These are phyloP conservation scores for Cantharis flavilabris DNA, from an alignment of 2,888 invertebrate species.

Conservation along the genomic window DNA sequence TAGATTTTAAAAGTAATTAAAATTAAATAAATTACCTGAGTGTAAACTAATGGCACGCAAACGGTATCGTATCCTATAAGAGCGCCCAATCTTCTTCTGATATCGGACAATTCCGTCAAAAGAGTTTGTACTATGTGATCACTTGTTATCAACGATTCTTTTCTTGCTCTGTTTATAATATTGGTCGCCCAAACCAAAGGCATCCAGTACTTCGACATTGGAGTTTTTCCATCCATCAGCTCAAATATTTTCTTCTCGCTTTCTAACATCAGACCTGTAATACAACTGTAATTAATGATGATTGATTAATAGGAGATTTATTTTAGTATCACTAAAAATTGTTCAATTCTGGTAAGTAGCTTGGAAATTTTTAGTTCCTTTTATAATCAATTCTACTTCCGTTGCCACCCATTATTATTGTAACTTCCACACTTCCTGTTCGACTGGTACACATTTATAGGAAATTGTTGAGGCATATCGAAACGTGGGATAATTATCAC, in stretches of 20 bases:
- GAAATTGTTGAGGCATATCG: neutral
- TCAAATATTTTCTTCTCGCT: slow-evolving; percentile 91
- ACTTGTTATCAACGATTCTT: slow-evolving; percentile 81
- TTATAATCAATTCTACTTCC: neutral
- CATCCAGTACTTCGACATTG: slow-evolving; percentile 94
- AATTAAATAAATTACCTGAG: slow-evolving; percentile 68
- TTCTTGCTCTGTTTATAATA: slow-evolving; percentile 84
- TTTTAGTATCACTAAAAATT: neutral
- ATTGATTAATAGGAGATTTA: neutral
- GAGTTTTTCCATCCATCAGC: slow-evolving; percentile 85
- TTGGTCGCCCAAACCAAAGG: slow-evolving; percentile 92
- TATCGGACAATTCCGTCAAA: slow-evolving; percentile 86
- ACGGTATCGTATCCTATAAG: slow-evolving; percentile 91
- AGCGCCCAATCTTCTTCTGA: slow-evolving; percentile 79
- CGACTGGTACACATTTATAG: neutral
- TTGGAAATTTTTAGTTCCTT: neutral
- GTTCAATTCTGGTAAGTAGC: neutral
- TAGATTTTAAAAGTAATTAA: neutral
- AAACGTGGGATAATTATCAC: neutral
- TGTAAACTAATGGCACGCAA: slow-evolving; percentile 89
- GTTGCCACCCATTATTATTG: neutral
- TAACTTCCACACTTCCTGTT: neutral
- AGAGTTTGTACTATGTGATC: slow-evolving; percentile 93
- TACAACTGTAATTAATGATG: slow-evolving; percentile 1
- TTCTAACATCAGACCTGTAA: slow-evolving; percentile 84